phyloP scores from a whole-genome alignment of 2,888 invertebrate genomes.

The Drosophila anomalipes region DNA sequence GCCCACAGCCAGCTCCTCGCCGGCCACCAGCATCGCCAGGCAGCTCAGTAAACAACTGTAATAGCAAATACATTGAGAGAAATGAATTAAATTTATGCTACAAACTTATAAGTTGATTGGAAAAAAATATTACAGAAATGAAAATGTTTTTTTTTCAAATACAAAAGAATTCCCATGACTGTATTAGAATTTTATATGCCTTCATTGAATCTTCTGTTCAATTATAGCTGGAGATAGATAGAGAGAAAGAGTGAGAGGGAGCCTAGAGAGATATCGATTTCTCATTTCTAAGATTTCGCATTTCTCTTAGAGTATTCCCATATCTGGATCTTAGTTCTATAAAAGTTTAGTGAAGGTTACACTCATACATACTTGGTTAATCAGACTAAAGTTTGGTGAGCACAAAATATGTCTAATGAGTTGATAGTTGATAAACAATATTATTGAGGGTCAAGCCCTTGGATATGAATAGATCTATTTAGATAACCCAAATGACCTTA shows the following conservation, averaged over 20 bases:
- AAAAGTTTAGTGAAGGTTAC: not conserved
- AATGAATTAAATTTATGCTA: not conserved
- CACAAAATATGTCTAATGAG: not conserved
- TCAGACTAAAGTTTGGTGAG: not conserved
- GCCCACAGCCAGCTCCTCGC: slow-evolving; percentile 41
- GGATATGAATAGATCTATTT: not conserved
- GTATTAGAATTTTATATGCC: not conserved
- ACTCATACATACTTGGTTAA: not conserved
- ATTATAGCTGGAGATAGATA: not conserved
- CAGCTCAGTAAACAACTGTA: slow-evolving; percentile 76
- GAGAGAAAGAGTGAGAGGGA: not conserved
- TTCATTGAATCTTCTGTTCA: not conserved
- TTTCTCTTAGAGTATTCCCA: not conserved
- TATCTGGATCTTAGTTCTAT: not conserved
- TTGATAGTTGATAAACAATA: not conserved
- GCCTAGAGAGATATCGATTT: not conserved
- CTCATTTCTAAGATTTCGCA: not conserved
- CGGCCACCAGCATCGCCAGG: slow-evolving; percentile 67
- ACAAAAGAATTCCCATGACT: not conserved
- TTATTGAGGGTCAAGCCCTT: not conserved
- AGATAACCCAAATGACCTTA: not conserved
- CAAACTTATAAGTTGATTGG: not conserved
- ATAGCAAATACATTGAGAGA: slow-evolving; percentile 3
- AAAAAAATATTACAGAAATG: not conserved
- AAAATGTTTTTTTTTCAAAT: not conserved